Percentiles rank a stretch among this genome's conserved stretches.
These are phyloP conservation scores for Eupithecia exiguata DNA, from an alignment of 2,888 invertebrate genomes.

Conservation along the genomic window DNA sequence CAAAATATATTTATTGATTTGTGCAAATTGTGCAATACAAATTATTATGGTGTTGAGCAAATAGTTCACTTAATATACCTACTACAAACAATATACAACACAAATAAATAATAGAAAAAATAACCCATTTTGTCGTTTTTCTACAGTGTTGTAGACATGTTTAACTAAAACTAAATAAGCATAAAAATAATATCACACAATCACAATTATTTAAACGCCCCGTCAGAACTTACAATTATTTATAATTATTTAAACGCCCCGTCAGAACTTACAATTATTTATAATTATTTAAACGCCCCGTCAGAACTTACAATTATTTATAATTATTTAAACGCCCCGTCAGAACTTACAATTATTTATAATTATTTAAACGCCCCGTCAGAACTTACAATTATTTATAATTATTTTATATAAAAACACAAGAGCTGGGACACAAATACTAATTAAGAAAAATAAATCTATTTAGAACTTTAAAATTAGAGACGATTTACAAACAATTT, in stretches of 20 bases:
- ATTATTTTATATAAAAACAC: neutral
- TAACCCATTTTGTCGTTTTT: neutral
- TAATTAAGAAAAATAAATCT: neutral
- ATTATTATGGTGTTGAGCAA: constrained; percentile 5
- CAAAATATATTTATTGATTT: neutral
- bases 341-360: neutral
- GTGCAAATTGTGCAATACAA: neutral
- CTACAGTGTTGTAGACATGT: neutral
- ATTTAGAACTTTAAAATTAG: neutral
- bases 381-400: neutral
- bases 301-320: neutral
- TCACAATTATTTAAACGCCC: neutral
- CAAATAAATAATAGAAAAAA: neutral
- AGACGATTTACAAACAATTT: neutral
- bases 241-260: neutral
- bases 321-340: neutral
- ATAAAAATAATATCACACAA: constrained; percentile 1
- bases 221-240: neutral
- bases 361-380: neutral
- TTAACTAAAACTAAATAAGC: neutral
- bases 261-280: neutral
- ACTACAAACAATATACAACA: neutral
- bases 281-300: no score
- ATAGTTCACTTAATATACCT: neutral
- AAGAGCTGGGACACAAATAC: neutral